Conservation (phyloP, 2,113 vertebrate genomes). For the Conger conger region DNA sequence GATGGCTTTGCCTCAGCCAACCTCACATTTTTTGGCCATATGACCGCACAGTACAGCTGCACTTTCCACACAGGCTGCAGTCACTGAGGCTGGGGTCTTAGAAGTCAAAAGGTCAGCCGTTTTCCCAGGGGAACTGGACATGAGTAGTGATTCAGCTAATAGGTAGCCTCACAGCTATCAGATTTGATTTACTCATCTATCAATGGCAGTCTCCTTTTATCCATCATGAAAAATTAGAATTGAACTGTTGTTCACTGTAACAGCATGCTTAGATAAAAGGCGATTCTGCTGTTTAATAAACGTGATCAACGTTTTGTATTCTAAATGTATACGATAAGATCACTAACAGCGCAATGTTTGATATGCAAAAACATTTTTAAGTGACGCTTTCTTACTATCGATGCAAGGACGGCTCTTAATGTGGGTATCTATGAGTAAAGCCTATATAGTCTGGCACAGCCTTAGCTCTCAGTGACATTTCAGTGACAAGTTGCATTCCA, state of each 20-base stretch:
- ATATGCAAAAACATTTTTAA: background rate
- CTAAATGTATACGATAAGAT: background rate
- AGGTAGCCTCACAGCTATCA: conserved; percentile 32
- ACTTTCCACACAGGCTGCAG: conserved; percentile 18
- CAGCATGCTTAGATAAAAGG: background rate
- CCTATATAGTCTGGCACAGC: background rate
- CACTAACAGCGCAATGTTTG: too few relatives aligned
- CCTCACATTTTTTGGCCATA: background rate
- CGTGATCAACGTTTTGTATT: background rate
- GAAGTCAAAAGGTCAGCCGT: conserved; percentile 43
- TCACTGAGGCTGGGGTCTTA: conserved; percentile 19
- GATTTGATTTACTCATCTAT: conserved; percentile 43
- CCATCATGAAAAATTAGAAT: conserved; percentile 29
- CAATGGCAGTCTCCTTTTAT: conserved; percentile 40
- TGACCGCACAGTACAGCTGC: background rate
- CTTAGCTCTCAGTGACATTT: background rate
- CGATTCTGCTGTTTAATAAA: background rate
- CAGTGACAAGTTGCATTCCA: background rate
- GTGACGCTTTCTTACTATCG: background rate
- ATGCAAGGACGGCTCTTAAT: background rate
- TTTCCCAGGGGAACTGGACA: conserved; percentile 14
- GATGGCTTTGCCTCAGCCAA: background rate
- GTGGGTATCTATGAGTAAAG: background rate
- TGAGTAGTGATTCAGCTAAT: background rate
- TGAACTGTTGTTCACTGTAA: background rate